phyloP scores from a whole-genome alignment of 53 echinoderm and acorn worm species.

The Temnopleurus reevesii region DNA sequence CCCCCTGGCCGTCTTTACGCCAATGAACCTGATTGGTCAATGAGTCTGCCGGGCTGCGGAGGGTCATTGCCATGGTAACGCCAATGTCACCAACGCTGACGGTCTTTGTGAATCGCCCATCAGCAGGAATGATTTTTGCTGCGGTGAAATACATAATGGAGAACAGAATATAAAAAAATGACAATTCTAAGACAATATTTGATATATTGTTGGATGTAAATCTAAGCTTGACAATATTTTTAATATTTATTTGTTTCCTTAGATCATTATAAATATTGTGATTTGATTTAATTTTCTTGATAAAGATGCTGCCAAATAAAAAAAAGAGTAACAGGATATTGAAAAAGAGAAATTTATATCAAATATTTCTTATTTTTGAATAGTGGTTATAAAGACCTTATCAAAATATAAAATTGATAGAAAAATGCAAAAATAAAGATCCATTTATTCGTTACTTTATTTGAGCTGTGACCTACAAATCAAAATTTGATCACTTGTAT shows the following conservation, averaged over 20 bases:
- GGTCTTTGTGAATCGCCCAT: conserved; percentile 64
- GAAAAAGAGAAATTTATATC: too few relatives aligned
- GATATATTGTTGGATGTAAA: too few relatives aligned
- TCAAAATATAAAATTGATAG: background rate
- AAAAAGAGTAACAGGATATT: too few relatives aligned
- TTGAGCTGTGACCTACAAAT: too few relatives aligned
- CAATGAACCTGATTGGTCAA: conserved; percentile 43
- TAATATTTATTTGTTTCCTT: too few relatives aligned
- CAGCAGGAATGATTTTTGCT: conserved; percentile 70
- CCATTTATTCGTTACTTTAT: background rate
- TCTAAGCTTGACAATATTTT: too few relatives aligned
- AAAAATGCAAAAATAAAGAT: background rate
- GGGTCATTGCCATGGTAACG: conserved; percentile 61
- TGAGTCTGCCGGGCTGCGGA: conserved; percentile 11
- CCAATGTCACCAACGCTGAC: conserved; percentile 68
- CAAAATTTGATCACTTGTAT: too few relatives aligned
- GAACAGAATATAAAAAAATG: background rate
- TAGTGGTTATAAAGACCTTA: background rate
- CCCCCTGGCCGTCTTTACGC: conserved; percentile 47
- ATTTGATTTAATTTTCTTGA: too few relatives aligned
- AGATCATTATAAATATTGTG: too few relatives aligned
- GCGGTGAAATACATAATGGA: background rate
- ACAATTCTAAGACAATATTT: background rate
- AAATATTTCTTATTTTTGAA: background rate
- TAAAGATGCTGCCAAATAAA: too few relatives aligned